Conservation (phyloP, 2,797 vertebrate species). For the Morelia viridis region DNA sequence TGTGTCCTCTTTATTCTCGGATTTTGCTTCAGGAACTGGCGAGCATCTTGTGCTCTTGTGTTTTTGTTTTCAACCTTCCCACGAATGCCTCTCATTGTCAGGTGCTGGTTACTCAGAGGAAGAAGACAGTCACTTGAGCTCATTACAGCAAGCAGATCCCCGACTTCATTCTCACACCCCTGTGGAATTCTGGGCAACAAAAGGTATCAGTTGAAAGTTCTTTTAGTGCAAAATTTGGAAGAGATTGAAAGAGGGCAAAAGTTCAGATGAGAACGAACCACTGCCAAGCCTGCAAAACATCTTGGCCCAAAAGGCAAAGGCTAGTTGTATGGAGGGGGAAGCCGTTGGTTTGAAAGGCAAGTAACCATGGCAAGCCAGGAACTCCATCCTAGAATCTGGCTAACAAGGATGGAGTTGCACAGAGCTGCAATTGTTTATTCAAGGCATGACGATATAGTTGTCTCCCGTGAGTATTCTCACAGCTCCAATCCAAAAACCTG, state of each 20-base stretch:
- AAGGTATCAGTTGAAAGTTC: slow-evolving; percentile 74
- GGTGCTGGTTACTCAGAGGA: slow-evolving; percentile 62
- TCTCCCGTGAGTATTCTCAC: slow-evolving; percentile 84
- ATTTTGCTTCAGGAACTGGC: slow-evolving; percentile 69
- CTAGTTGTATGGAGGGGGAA: slow-evolving; percentile 57
- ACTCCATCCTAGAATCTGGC: slow-evolving; percentile 86
- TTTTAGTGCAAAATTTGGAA: slow-evolving; percentile 76
- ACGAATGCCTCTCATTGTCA: slow-evolving; percentile 61
- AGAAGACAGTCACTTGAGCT: slow-evolving; percentile 66
- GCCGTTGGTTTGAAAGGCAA: slow-evolving; percentile 76
- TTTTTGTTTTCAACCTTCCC: slow-evolving; percentile 63
- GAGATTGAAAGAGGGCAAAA: slow-evolving; percentile 77
- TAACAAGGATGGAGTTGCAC: slow-evolving; percentile 79
- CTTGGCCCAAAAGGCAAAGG: slow-evolving; percentile 68
- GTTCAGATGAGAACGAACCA: slow-evolving; percentile 70
- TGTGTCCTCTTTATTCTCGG: slow-evolving; percentile 59
- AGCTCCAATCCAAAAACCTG: slow-evolving; percentile 84
- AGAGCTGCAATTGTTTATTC: slow-evolving; percentile 90
- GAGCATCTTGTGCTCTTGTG: slow-evolving; percentile 55
- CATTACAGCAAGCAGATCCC: slow-evolving; percentile 64
- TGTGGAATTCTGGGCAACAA: slow-evolving; percentile 72
- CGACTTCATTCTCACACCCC: slow-evolving; percentile 70
- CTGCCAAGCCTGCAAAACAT: slow-evolving; percentile 69
- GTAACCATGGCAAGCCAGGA: slow-evolving; percentile 86
- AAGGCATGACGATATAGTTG: slow-evolving; percentile 79